These are phyloP conservation scores for Nasua narica DNA, from an alignment of 2,797 vertebrate genomes.

Conservation along the genomic window DNA sequence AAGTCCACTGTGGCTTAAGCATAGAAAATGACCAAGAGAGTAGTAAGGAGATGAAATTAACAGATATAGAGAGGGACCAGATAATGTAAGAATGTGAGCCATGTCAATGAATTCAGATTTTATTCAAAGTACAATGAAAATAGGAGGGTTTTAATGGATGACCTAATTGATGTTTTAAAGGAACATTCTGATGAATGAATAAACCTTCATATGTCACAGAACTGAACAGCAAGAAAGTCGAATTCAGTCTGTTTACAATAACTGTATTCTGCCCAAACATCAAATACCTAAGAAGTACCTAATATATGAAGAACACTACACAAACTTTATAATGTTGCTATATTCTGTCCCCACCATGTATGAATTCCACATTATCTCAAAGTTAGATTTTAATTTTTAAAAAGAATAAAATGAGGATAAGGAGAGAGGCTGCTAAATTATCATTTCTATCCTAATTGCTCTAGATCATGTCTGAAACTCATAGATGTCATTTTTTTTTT, in stretches of 20 bases:
- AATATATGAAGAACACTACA: neutral
- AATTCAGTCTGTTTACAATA: neutral
- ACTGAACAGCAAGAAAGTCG: neutral
- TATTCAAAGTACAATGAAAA: slow-evolving; percentile 25
- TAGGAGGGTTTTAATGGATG: neutral
- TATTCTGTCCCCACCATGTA: neutral
- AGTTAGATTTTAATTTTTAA: neutral
- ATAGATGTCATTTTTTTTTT: neutral
- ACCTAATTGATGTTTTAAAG: slow-evolving; percentile 1
- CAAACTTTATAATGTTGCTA: neutral
- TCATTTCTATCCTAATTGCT: neutral
- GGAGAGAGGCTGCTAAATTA: neutral
- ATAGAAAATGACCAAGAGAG: neutral
- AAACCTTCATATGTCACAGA: neutral
- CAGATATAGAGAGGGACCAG: neutral
- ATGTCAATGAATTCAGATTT: neutral
- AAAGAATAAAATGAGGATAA: slow-evolving; percentile 18
- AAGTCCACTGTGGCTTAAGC: neutral
- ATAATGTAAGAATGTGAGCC: neutral
- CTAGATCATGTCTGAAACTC: neutral
- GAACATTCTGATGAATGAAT: neutral
- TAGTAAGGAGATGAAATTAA: neutral
- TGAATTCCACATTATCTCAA: slow-evolving; percentile 6
- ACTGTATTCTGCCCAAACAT: neutral
- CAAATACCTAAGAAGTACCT: neutral